phyloP scores from a whole-genome alignment of 37 sponge, comb jelly and placozoan species.

The Dysidea cf. avara region DNA sequence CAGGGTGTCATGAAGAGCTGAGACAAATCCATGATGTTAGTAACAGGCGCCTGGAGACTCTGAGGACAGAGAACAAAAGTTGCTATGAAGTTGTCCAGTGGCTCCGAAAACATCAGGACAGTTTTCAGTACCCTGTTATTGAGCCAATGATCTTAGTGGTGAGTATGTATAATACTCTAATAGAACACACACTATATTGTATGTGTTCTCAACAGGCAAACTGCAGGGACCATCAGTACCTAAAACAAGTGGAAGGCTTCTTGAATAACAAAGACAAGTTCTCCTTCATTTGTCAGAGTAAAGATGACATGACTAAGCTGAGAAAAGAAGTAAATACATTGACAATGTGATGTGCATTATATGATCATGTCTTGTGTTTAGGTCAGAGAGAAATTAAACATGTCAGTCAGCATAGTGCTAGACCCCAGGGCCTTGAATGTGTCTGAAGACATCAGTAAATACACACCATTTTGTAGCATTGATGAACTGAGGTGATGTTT shows the following conservation, averaged over 20 bases:
- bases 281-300: slow-evolving; percentile 86
- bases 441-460: too few species aligned
- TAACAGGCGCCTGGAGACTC: slow-evolving; percentile 64
- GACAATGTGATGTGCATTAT: background rate
- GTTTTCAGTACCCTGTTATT: slow-evolving; percentile 74
- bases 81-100: slow-evolving; percentile 82
- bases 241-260: slow-evolving; percentile 74
- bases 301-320: slow-evolving; percentile 77
- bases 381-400: slow-evolving; percentile 57
- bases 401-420: slow-evolving; percentile 65
- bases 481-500: too few species aligned
- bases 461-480: too few species aligned
- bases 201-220: slow-evolving; percentile 19
- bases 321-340: slow-evolving; percentile 57
- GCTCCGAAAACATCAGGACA: slow-evolving; percentile 79
- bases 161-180: too few species aligned
- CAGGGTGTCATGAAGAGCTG: slow-evolving; percentile 52
- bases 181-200: too few species aligned
- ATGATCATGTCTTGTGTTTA: background rate
- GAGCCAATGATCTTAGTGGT: slow-evolving; percentile 82
- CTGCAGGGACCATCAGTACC: slow-evolving; percentile 38
- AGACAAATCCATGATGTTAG: slow-evolving; percentile 60
- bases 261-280: slow-evolving; percentile 62
- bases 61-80: slow-evolving; percentile 51
- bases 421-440: slow-evolving; percentile 29